Conservation (phyloP, 2,797 vertebrate species). For the Tympanoctomys barrerae region DNA sequence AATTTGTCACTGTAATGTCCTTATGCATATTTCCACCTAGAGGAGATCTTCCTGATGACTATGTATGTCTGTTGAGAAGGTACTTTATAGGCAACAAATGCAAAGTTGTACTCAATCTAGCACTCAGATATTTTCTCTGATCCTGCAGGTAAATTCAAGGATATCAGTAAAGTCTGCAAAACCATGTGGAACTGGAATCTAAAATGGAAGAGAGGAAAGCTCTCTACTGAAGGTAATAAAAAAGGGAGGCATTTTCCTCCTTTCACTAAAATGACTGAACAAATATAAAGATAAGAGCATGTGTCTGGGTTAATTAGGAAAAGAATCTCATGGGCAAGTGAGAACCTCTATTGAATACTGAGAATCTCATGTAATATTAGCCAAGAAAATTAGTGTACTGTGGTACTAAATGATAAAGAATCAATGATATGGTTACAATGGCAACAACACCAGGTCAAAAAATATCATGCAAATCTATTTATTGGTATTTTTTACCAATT, state of each 20-base stretch:
- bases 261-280: not conserved
- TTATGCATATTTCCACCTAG: not conserved
- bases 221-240: not conserved
- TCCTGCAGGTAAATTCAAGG: not conserved
- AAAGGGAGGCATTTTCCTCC: not conserved
- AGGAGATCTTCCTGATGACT: not conserved
- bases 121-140: not conserved
- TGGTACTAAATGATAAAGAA: not conserved
- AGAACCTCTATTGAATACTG: not conserved
- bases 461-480: not conserved
- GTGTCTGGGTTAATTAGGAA: not conserved
- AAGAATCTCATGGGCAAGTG: not conserved
- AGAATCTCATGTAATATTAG: not conserved
- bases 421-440: not conserved
- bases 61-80: no score
- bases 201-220: not conserved
- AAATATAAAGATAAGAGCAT: not conserved
- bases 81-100: no score
- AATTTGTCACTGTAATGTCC: not conserved
- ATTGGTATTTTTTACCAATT: not conserved
- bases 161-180: not conserved
- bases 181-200: not conserved
- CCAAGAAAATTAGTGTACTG: not conserved
- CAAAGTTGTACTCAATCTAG: not conserved
- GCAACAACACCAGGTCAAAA: not conserved